Evolutionary conservation across 2,113 vertebrate genomes (phyloP).

Genomic region (Ochotona curzoniae): DNA sequence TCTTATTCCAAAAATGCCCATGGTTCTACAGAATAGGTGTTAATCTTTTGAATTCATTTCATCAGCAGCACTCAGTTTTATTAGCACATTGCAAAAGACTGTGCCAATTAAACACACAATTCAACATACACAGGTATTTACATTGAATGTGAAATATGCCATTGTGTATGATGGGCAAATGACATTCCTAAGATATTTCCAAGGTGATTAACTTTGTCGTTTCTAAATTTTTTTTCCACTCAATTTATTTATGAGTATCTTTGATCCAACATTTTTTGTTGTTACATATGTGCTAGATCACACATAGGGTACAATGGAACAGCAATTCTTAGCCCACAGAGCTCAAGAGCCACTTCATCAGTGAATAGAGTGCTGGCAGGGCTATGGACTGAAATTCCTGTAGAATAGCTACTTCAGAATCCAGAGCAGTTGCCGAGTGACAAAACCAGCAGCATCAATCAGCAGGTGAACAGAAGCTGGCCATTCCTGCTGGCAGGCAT

Average conservation of each 20-base stretch:
- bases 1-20: not conserved
- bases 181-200: not conserved
- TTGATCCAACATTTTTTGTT: not conserved
- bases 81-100: constrained; percentile 2
- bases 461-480: not conserved
- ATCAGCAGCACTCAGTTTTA: not conserved
- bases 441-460: not conserved
- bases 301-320: not conserved
- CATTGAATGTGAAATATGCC: not conserved
- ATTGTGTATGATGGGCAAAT: not conserved
- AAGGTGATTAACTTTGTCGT: not conserved
- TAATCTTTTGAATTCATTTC: not conserved
- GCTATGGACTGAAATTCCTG: constrained; percentile 32
- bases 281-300: not conserved
- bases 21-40: not conserved
- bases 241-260: constrained; percentile 10
- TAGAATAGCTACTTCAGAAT: constrained; percentile 30
- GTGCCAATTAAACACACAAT: not conserved
- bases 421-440: not conserved
- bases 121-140: not conserved
- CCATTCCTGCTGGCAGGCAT: not conserved
- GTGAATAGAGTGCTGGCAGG: not conserved
- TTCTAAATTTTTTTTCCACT: not conserved
- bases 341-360: constrained; percentile 69
- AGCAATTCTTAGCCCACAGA: constrained; percentile 59